Conservation (phyloP, 2,797 vertebrate species). For the Gila robusta region DNA sequence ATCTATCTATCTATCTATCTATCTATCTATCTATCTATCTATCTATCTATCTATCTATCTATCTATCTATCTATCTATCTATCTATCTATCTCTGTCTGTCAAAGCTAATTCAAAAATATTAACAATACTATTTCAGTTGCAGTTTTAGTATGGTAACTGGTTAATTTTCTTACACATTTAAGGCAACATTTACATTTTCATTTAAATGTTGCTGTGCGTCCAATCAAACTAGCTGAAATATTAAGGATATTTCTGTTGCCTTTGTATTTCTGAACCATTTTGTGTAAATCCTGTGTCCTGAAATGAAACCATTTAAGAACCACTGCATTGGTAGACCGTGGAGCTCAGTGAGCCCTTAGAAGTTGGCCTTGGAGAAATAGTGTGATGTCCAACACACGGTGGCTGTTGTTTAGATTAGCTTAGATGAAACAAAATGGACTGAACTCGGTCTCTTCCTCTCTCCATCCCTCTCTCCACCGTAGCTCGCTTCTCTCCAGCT, state of each 20-base stretch:
- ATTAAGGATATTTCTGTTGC: background rate
- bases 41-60: no score
- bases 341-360: background rate
- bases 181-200: no score
- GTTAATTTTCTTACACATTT: background rate
- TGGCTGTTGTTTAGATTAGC: conserved; percentile 48
- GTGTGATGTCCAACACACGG: background rate
- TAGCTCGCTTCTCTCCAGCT: conserved; percentile 32
- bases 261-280: background rate
- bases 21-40: no score
- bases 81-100: no score
- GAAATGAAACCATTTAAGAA: background rate
- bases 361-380: conserved; percentile 25
- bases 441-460: conserved; percentile 25
- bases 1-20: no score
- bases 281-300: background rate
- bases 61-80: no score
- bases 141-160: background rate
- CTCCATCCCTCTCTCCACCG: conserved; percentile 29
- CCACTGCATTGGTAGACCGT: background rate
- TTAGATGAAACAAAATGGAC: conserved; percentile 48
- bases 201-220: background rate
- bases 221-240: background rate
- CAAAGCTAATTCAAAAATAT: no score
- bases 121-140: background rate